Percentiles rank a stretch among this genome's conserved stretches.
Conservation (phyloP, 2,113 vertebrate species). For the Lipophrys pholis region DNA sequence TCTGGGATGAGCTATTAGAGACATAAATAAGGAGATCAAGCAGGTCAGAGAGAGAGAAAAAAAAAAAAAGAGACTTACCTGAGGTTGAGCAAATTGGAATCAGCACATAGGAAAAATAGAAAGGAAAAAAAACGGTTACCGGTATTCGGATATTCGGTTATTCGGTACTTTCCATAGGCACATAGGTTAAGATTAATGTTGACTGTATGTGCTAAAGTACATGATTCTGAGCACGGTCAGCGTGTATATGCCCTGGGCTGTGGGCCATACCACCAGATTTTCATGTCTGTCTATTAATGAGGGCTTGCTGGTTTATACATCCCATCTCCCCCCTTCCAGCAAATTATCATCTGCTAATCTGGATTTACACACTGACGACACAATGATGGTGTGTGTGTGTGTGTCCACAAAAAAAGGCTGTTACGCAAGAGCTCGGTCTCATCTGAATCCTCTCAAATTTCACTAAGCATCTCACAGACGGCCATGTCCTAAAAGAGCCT, state of each 20-base stretch:
- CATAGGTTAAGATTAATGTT: too few species aligned
- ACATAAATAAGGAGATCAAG: slow-evolving; percentile 9
- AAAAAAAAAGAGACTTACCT: slow-evolving; percentile 61
- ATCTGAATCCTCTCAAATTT: slow-evolving; percentile 50
- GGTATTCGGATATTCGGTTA: slow-evolving; percentile 16
- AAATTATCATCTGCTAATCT: slow-evolving; percentile 76
- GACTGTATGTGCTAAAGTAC: too few species aligned
- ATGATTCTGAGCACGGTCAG: too few species aligned
- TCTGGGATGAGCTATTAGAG: slow-evolving; percentile 38
- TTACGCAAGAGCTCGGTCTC: slow-evolving; percentile 45
- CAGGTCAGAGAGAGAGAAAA: slow-evolving; percentile 6
- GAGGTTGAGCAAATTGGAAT: slow-evolving; percentile 16
- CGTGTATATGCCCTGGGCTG: slow-evolving; percentile 25
- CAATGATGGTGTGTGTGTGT: slow-evolving; percentile 26
- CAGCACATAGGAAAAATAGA: slow-evolving; percentile 58
- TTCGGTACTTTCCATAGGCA: too few species aligned
- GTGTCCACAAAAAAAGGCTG: not conserved
- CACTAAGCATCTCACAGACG: slow-evolving; percentile 29
- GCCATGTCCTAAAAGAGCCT: slow-evolving; percentile 7
- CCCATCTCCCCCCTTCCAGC: slow-evolving; percentile 41
- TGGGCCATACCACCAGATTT: slow-evolving; percentile 68
- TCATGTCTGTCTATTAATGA: slow-evolving; percentile 64
- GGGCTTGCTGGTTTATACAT: slow-evolving; percentile 58
- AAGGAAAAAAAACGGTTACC: slow-evolving; percentile 14
- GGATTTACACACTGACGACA: slow-evolving; percentile 63